Percentiles rank a stretch among this genome's conserved stretches.
Conservation (phyloP, 2,113 vertebrate genomes). For the Sciurus niger region DNA sequence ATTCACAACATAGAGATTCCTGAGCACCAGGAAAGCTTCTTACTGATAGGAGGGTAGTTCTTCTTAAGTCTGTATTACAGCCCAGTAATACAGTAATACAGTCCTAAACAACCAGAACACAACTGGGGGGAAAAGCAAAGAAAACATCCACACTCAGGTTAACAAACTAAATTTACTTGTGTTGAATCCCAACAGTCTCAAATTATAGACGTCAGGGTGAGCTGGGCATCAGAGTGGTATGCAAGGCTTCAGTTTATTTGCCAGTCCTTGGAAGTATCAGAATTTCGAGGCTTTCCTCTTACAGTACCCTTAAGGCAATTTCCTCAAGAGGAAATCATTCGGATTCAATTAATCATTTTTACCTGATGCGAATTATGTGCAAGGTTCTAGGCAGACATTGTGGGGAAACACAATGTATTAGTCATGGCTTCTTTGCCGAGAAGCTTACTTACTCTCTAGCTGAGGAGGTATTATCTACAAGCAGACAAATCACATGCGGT, state of each 20-base stretch:
- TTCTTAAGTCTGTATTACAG: background rate
- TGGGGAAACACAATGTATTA: slow-evolving; percentile 46
- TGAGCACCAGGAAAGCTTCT: background rate
- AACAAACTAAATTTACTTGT: background rate
- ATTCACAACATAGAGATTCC: background rate
- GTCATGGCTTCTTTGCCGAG: slow-evolving; percentile 25
- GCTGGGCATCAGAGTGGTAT: background rate
- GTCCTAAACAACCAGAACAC: background rate
- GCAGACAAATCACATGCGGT: slow-evolving; percentile 60
- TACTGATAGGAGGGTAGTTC: background rate
- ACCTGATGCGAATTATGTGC: slow-evolving; percentile 35
- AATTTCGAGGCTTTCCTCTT: slow-evolving; percentile 36
- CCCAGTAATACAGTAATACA: too few relatives aligned
- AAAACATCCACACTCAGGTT: background rate
- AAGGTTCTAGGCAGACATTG: slow-evolving; percentile 26
- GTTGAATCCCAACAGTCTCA: slow-evolving; percentile 33
- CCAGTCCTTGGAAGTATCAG: background rate
- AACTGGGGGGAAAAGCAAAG: background rate
- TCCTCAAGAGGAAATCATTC: slow-evolving; percentile 53
- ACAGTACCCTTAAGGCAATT: background rate
- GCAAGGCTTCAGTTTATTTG: slow-evolving; percentile 13
- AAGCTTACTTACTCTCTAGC: slow-evolving; percentile 54
- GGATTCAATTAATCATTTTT: slow-evolving; percentile 55
- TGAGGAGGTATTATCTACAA: slow-evolving; percentile 34
- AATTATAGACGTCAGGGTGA: background rate